A percentile compares a stretch with the other conserved stretches of the same genome.
Evolutionary conservation across 2,888 invertebrate genomes (phyloP).

Genomic region (Habroteleia sp.): DNA sequence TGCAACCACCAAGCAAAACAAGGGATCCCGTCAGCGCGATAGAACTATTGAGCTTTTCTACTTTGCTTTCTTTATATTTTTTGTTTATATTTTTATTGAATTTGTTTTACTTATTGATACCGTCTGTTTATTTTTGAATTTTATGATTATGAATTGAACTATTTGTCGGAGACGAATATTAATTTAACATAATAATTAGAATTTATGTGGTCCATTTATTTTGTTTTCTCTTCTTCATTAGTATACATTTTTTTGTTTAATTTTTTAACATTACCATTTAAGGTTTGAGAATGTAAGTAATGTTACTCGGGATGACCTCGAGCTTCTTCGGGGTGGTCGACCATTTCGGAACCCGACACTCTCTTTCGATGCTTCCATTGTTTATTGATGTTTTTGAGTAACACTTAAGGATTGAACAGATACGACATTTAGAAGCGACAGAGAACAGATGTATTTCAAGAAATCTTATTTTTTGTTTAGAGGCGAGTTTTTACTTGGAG

Average conservation of each 20-base stretch:
- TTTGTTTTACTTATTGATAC: slow-evolving; percentile 47
- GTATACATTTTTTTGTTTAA: background rate
- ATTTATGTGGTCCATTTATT: too few relatives aligned
- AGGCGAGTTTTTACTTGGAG: slow-evolving; percentile 14
- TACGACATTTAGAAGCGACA: slow-evolving; percentile 54
- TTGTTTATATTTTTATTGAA: background rate
- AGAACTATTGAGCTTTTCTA: slow-evolving; percentile 56
- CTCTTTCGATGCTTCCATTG: slow-evolving; percentile 74
- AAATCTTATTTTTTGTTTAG: slow-evolving; percentile 36
- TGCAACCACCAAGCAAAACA: slow-evolving; percentile 80
- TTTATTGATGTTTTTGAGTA: slow-evolving; percentile 16
- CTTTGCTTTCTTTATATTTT: slow-evolving; percentile 4
- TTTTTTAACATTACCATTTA: slow-evolving; percentile 25
- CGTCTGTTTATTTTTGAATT: slow-evolving; percentile 27
- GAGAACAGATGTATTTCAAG: slow-evolving; percentile 53
- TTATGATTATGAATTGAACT: slow-evolving; percentile 7
- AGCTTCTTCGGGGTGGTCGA: slow-evolving; percentile 63
- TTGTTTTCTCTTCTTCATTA: too few relatives aligned
- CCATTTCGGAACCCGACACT: slow-evolving; percentile 72
- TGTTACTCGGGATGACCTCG: slow-evolving; percentile 53
- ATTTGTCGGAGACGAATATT: background rate
- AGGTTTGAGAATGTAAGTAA: slow-evolving; percentile 31
- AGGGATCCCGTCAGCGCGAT: slow-evolving; percentile 74
- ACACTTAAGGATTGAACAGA: slow-evolving; percentile 29
- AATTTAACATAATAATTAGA: too few relatives aligned